Evolutionary conservation across 92 coral and sea anemone genomes (phyloP), one percentile per base, ranked within the genome.

Genomic region (Montipora capitata): DNA sequence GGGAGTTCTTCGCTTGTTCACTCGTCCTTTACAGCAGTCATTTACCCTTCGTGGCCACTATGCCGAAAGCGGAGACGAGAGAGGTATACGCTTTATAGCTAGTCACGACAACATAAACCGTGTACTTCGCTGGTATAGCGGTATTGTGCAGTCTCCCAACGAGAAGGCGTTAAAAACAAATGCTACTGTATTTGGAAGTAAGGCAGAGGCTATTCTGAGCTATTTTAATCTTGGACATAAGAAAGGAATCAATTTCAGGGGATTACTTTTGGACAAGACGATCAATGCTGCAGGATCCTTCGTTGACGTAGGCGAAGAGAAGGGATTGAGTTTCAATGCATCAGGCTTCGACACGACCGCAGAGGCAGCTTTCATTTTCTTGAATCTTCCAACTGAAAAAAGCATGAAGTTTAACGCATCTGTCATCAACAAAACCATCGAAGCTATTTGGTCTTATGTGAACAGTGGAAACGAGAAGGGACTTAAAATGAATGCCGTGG

Each of bases 91-190:
- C 77, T 86, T 98, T 87, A 92, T 78, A 62, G 98, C 89, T n/a
- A 95, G 95, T 57, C 98, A 95, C 73, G 98, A 95, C 75, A 95
- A 93, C 94, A 94, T 85, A 77, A 95, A 91, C 72, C 96, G 96
- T 66, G 93, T 88, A 35, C 76, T 95, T 58, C 70, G 89, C 45
- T 98, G 96, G 96, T 96, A 89, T 91, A 92, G 95, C 0, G 97
- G 95, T 59, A 92, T 92, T 79, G 85, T 88, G 63, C 95, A 96
- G 87, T 73, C 84, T 56, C 91, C 93, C 39, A 89, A 88, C 7
- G 98, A 92, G 88, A 92, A 91, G 82, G 83, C 98, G 12, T 74
- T 96, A 17, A 98, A 96, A 83, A 79, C 93, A 68, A 98, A 96
- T 61, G 96, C 98, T 81, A 85, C 94, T 40, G 86, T 94, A 3